These are phyloP conservation scores for Mongoloraphidia duomilia DNA, from an alignment of 2,888 invertebrate genomes.

Conservation along the genomic window DNA sequence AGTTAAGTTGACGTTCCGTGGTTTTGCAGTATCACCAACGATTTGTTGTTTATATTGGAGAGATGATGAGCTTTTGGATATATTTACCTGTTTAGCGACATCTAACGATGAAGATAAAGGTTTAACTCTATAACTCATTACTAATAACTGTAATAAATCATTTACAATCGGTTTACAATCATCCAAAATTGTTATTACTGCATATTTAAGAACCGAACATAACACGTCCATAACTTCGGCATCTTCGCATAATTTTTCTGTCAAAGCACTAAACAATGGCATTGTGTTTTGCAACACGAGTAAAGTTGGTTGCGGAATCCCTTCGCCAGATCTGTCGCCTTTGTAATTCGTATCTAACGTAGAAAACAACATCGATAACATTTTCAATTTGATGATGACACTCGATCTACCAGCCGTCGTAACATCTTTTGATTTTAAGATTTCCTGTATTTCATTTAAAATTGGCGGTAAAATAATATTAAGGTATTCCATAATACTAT, in stretches of 20 bases:
- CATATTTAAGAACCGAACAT: slow-evolving; percentile 58
- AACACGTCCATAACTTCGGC: slow-evolving; percentile 51
- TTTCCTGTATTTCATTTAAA: slow-evolving; percentile 42
- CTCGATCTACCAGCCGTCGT: slow-evolving; percentile 34
- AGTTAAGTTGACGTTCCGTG: too few species aligned
- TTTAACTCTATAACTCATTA: slow-evolving; percentile 48
- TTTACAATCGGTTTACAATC: slow-evolving; percentile 52
- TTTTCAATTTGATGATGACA: slow-evolving; percentile 47
- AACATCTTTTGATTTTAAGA: slow-evolving; percentile 35
- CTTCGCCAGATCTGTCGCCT: slow-evolving; percentile 24
- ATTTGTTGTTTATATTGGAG: too few species aligned
- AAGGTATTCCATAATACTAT: slow-evolving; percentile 51
- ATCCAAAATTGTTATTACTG: slow-evolving; percentile 53
- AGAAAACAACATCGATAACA: slow-evolving; percentile 50
- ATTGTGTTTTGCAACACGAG: slow-evolving; percentile 44
- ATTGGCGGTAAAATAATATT: slow-evolving; percentile 54
- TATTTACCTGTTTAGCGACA: slow-evolving; percentile 55
- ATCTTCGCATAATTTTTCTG: slow-evolving; percentile 47
- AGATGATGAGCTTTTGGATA: not conserved
- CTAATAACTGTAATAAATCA: slow-evolving; percentile 51
- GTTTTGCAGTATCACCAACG: too few species aligned
- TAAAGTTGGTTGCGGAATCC: slow-evolving; percentile 37
- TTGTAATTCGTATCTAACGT: slow-evolving; percentile 38
- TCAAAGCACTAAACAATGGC: slow-evolving; percentile 44
- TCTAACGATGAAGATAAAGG: slow-evolving; percentile 59